phyloP scores from a whole-genome alignment of 2,888 invertebrate species.

The Thera britannica region DNA sequence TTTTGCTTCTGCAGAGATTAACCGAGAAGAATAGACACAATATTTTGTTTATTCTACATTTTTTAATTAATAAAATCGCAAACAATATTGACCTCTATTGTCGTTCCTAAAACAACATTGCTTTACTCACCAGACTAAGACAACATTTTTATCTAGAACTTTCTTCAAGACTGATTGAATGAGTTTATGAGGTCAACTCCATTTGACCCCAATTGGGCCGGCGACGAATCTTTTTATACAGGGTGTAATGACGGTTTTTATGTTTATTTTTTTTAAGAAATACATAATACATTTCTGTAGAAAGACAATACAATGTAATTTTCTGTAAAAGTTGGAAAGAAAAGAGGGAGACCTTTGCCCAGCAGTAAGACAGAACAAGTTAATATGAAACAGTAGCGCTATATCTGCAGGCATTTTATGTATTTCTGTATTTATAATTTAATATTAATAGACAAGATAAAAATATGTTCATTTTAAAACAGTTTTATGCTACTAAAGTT shows the following conservation, averaged over 20 bases:
- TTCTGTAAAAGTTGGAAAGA: no score
- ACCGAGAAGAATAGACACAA: no score
- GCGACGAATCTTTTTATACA: slow-evolving; percentile 22
- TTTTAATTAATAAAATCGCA: no score
- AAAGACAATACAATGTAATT: no score
- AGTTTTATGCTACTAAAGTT: slow-evolving; percentile 15
- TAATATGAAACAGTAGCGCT: no score
- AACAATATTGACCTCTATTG: no score
- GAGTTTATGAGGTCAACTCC: slow-evolving; percentile 32
- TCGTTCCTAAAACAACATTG: neutral
- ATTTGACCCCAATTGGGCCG: slow-evolving; percentile 37
- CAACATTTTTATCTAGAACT: slow-evolving; percentile 19
- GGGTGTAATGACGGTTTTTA: neutral
- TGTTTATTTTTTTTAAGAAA: no score
- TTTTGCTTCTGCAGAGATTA: no score
- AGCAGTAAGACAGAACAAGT: no score
- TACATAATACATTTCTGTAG: no score
- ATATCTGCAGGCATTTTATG: neutral
- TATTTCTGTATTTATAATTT: neutral
- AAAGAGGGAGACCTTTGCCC: no score
- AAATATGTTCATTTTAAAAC: slow-evolving; percentile 13
- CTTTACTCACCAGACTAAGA: neutral
- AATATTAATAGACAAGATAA: neutral
- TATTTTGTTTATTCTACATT: no score
- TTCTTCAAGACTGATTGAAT: slow-evolving; percentile 27